phyloP scores from a whole-genome alignment of 2,888 invertebrate species.

The Ceraclea dissimilis region DNA sequence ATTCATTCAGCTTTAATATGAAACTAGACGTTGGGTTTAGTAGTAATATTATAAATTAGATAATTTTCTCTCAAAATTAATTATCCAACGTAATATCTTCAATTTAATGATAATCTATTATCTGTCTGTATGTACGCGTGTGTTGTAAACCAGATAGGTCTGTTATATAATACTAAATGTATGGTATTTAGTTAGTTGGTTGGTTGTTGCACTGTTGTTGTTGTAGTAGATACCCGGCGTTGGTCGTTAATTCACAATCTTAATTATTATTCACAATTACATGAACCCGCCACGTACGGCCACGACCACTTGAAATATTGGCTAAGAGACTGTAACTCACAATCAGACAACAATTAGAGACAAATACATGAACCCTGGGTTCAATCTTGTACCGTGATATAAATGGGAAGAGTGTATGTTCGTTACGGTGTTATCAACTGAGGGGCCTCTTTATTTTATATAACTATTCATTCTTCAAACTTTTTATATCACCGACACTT shows the following conservation, averaged over 20 bases:
- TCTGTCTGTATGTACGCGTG: too few relatives aligned
- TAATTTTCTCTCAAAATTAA: neutral
- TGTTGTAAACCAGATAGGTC: too few relatives aligned
- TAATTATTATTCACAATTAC: conserved; percentile 2
- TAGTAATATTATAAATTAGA: neutral
- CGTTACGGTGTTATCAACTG: too few relatives aligned
- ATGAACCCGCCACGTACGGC: neutral
- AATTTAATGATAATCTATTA: too few relatives aligned
- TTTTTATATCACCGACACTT: too few relatives aligned
- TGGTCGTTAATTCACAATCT: conserved; percentile 1
- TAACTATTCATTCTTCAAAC: too few relatives aligned
- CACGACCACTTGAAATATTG: conserved; percentile 1
- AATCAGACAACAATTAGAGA: conserved; percentile 4
- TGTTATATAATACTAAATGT: too few relatives aligned
- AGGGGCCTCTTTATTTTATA: too few relatives aligned
- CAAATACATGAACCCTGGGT: conserved; percentile 2
- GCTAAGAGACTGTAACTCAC: conserved; percentile 4
- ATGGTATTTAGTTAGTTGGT: neutral
- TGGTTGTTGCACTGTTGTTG: neutral
- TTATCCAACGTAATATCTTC: neutral
- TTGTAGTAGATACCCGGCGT: neutral
- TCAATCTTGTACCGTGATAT: neutral
- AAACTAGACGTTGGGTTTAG: too few relatives aligned
- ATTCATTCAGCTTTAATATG: too few relatives aligned
- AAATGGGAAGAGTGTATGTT: neutral